phyloP scores from a whole-genome alignment of 2,797 vertebrate genomes.

The Lindbergichthys nudifrons region DNA sequence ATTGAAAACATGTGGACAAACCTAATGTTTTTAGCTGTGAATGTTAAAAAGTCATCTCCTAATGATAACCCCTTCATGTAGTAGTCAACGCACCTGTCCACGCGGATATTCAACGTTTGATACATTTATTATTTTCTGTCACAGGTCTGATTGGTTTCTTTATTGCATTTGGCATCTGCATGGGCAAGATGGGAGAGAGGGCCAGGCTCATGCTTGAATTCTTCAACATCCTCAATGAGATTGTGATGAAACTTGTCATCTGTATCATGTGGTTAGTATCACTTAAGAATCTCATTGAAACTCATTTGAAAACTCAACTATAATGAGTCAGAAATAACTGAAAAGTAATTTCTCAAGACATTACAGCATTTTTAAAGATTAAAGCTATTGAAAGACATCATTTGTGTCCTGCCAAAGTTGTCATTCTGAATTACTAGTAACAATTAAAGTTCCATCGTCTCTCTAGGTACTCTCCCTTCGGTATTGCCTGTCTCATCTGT shows the following conservation, averaged over 20 bases:
- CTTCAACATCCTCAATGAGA: conserved; percentile 99
- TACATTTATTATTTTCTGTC: conserved; percentile 62
- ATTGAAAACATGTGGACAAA: conserved; percentile 1
- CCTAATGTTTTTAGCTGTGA: conserved; percentile 13
- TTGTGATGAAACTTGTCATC: conserved; percentile 98
- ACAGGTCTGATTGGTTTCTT: conserved; percentile 99
- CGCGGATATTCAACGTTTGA: conserved; percentile 44
- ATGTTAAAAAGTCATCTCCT: conserved; percentile 29
- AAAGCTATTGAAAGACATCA: background rate
- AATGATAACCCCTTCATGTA: conserved; percentile 15
- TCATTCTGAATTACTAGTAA: background rate
- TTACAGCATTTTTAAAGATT: conserved; percentile 6
- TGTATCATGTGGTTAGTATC: conserved; percentile 99
- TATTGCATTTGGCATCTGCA: conserved; percentile 98
- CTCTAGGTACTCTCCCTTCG: conserved; percentile 96
- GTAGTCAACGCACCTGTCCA: conserved; percentile 39
- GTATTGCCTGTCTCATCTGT: conserved; percentile 98
- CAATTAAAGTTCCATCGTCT: conserved; percentile 48
- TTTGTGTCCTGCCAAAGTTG: background rate
- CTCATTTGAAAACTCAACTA: conserved; percentile 53
- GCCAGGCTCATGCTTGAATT: conserved; percentile 99
- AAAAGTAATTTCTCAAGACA: conserved; percentile 53
- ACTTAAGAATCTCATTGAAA: conserved; percentile 58
- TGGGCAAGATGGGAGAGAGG: conserved; percentile 99
- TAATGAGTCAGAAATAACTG: conserved; percentile 56